Conservation (phyloP, 1,140 invertebrate species). For the Aricia agestis region DNA sequence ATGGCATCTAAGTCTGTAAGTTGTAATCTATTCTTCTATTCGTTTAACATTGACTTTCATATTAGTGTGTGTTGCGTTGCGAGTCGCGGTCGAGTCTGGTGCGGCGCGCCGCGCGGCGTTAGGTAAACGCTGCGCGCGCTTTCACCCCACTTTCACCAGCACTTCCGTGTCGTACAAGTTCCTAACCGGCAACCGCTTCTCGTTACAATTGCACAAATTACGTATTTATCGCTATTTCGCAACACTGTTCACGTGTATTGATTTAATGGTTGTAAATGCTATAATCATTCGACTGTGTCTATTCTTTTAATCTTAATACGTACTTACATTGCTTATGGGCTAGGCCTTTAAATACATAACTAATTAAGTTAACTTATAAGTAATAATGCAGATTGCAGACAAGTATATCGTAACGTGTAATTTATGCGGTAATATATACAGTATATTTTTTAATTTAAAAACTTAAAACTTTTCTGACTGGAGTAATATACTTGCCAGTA, state of each 20-base stretch:
- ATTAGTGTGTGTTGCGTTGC: constrained; percentile 31
- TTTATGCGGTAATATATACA: too few species aligned
- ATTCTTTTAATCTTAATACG: too few species aligned
- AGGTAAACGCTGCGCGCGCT: constrained; percentile 69
- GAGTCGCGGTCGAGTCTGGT: neutral
- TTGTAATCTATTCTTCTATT: too few species aligned
- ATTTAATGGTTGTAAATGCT: neutral
- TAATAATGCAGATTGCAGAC: too few species aligned
- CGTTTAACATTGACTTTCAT: constrained; percentile 73
- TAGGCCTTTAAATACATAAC: too few species aligned
- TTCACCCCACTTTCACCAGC: constrained; percentile 70
- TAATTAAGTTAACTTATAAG: too few species aligned
- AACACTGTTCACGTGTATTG: constrained; percentile 9
- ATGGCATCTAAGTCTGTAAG: too few species aligned
- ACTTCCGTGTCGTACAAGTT: constrained; percentile 51
- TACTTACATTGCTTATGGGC: too few species aligned
- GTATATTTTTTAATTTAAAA: too few species aligned
- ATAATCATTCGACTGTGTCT: neutral
- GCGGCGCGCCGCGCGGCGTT: constrained; percentile 38
- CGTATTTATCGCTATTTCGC: constrained; percentile 23
- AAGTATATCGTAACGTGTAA: too few species aligned
- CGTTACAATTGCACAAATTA: constrained; percentile 23
- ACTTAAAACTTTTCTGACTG: too few species aligned
- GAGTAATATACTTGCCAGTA: too few species aligned
- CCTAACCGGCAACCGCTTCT: constrained; percentile 4